Percentiles rank a stretch among this genome's conserved stretches.
Evolutionary conservation across 2,113 vertebrate species (phyloP).

Genomic region (Aplodontia rufa): DNA sequence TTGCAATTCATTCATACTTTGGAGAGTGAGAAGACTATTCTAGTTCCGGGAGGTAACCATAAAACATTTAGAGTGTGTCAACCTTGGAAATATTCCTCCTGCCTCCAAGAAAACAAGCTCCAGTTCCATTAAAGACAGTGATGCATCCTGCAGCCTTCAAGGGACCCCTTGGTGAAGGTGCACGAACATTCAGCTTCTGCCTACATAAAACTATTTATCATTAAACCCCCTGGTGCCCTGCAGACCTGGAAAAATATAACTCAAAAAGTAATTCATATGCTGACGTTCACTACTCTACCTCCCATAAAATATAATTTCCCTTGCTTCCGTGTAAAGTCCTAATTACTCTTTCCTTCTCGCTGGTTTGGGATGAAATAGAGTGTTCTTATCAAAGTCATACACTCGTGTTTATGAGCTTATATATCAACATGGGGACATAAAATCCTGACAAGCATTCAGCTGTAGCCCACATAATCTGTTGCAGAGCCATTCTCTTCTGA

Average conservation of each 20-base stretch:
- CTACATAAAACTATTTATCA: neutral
- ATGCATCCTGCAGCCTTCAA: neutral
- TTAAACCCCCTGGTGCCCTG: neutral
- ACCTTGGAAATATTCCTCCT: neutral
- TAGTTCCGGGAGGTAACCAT: neutral
- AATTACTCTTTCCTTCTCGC: neutral
- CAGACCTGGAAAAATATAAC: neutral
- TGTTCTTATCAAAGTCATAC: neutral
- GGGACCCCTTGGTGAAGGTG: neutral
- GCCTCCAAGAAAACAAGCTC: neutral
- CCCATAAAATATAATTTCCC: slow-evolving; percentile 41
- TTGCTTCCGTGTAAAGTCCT: neutral
- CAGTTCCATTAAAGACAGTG: neutral
- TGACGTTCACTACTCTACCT: neutral
- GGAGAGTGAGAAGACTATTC: neutral
- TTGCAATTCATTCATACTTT: neutral
- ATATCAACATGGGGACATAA: neutral
- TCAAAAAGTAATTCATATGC: slow-evolving; percentile 28
- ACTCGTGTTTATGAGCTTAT: neutral
- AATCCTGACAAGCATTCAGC: neutral
- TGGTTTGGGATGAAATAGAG: neutral
- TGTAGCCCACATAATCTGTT: neutral
- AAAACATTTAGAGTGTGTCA: neutral
- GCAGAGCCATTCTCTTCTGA: neutral
- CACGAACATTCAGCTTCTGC: neutral